phyloP scores from a whole-genome alignment of 1,140 invertebrate species.

The Helicorthomorpha holstii region DNA sequence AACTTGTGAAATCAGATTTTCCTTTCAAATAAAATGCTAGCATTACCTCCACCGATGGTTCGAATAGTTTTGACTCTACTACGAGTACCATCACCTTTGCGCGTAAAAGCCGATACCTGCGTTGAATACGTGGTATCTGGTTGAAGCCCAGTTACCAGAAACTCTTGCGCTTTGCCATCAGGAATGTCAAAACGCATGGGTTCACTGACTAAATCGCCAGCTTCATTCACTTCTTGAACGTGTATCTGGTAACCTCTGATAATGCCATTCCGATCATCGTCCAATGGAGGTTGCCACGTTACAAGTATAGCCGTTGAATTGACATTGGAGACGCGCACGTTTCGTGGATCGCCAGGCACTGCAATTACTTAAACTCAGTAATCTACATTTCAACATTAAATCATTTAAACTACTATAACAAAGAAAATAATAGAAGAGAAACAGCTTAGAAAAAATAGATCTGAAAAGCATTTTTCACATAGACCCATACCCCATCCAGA shows the following conservation, averaged over 20 bases:
- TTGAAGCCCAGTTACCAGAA: slow-evolving; percentile 71
- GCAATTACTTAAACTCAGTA: slow-evolving; percentile 16
- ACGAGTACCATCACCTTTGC: slow-evolving; percentile 84
- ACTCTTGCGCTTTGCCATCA: slow-evolving; percentile 52
- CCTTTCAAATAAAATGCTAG: too few relatives aligned
- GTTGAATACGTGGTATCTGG: slow-evolving; percentile 79
- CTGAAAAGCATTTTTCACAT: too few relatives aligned
- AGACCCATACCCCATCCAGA: too few relatives aligned
- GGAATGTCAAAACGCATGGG: slow-evolving; percentile 48
- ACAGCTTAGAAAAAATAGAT: too few relatives aligned
- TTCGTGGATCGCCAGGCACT: slow-evolving; percentile 92
- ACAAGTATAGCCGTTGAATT: slow-evolving; percentile 88
- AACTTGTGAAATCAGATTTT: too few relatives aligned
- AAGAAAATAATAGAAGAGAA: too few relatives aligned
- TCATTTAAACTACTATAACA: neutral
- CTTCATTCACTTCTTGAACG: slow-evolving; percentile 73
- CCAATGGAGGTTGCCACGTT: slow-evolving; percentile 72
- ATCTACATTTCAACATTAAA: neutral
- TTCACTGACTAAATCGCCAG: slow-evolving; percentile 24
- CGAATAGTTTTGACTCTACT: slow-evolving; percentile 61
- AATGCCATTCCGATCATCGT: slow-evolving; percentile 85
- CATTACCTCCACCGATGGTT: slow-evolving; percentile 69
- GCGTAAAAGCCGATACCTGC: slow-evolving; percentile 52
- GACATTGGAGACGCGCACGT: slow-evolving; percentile 64
- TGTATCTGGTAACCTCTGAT: slow-evolving; percentile 93